Conservation (phyloP, 1,140 invertebrate species). For the Pygmarrhopalites habei region DNA sequence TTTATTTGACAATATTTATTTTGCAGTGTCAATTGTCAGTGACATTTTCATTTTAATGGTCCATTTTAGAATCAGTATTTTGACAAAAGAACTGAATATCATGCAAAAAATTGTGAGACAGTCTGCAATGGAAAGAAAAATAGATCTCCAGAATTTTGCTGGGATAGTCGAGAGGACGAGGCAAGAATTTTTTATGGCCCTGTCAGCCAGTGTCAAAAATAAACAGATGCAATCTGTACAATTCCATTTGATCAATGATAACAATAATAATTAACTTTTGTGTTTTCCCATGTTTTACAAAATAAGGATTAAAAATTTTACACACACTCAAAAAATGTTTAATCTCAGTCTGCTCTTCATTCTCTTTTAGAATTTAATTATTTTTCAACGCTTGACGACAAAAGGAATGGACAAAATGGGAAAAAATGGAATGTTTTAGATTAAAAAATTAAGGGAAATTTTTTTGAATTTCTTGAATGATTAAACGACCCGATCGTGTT, state of each 20-base stretch:
- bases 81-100: conserved; percentile 12
- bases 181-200: conserved; percentile 8
- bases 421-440: too few relatives aligned
- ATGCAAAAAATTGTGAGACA: conserved; percentile 4
- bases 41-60: background rate
- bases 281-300: too few relatives aligned
- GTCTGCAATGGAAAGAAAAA: conserved; percentile 1
- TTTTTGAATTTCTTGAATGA: conserved; percentile 19
- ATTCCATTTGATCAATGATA: too few relatives aligned
- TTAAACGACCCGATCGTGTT: background rate
- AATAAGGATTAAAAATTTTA: too few relatives aligned
- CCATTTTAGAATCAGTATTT: conserved; percentile 11
- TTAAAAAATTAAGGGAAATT: too few relatives aligned
- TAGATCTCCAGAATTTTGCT: conserved; percentile 11
- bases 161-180: conserved; percentile 1
- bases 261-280: too few relatives aligned
- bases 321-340: background rate
- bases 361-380: too few relatives aligned
- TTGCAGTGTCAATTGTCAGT: background rate
- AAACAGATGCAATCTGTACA: too few relatives aligned
- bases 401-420: too few relatives aligned
- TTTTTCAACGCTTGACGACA: too few relatives aligned
- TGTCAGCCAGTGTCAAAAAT: too few relatives aligned
- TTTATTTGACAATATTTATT: background rate
- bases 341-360: too few relatives aligned